Evolutionary conservation across 2,113 vertebrate genomes (phyloP).

Genomic region (Bos javanicus): DNA sequence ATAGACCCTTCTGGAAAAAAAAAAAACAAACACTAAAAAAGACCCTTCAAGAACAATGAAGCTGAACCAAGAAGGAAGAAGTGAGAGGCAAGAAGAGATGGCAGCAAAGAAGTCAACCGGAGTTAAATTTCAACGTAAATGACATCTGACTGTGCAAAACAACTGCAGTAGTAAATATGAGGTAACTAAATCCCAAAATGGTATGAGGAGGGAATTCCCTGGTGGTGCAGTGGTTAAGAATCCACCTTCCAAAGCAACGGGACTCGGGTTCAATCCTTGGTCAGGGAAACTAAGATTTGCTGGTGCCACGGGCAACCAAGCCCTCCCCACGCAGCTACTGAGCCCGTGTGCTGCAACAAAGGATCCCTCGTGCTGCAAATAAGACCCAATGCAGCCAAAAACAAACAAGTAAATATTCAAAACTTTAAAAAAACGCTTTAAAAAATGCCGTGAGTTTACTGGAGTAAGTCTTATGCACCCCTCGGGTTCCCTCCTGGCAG

Average conservation of each 20-base stretch:
- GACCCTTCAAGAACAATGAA: background rate
- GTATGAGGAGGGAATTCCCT: background rate
- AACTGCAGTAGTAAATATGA: background rate
- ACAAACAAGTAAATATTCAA: background rate
- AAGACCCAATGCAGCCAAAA: background rate
- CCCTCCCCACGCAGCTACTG: background rate
- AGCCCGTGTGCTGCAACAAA: background rate
- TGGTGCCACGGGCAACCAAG: background rate
- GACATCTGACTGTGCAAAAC: background rate
- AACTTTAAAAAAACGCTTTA: fast-evolving
- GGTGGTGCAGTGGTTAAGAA: background rate
- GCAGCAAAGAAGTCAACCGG: background rate
- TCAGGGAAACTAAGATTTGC: background rate
- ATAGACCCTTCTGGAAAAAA: fast-evolving
- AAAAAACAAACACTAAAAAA: background rate
- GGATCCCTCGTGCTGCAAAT: fast-evolving
- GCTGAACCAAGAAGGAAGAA: background rate
- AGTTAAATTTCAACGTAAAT: background rate
- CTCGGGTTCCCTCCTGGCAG: background rate
- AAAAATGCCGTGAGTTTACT: background rate
- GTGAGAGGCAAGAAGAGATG: background rate
- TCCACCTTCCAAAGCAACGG: background rate
- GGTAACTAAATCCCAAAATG: background rate
- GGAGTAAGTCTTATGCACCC: background rate
- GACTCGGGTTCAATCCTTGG: background rate